These are phyloP conservation scores for Rhinolophus ferrumequinum DNA, from an alignment of 2,113 vertebrate species.

Conservation along the genomic window DNA sequence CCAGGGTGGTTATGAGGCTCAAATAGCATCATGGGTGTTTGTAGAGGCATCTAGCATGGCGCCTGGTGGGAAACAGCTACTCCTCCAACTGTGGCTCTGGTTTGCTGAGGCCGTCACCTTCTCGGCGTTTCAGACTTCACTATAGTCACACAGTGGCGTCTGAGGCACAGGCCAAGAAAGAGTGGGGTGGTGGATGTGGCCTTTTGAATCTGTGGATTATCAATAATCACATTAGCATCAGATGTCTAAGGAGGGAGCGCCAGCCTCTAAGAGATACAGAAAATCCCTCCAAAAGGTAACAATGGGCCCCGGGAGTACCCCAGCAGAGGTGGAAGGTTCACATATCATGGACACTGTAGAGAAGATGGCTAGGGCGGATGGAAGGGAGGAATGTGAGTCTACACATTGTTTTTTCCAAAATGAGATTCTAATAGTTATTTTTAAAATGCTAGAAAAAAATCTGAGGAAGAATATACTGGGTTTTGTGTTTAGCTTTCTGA, in stretches of 20 bases:
- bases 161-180: not conserved
- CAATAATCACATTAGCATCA: not conserved
- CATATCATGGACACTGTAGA: not conserved
- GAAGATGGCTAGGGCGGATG: not conserved
- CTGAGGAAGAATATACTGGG: not conserved
- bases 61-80: not conserved
- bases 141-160: not conserved
- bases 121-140: not conserved
- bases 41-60: not conserved
- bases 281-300: not conserved
- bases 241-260: not conserved
- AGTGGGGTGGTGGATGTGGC: not conserved
- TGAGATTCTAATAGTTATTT: slow-evolving; percentile 2
- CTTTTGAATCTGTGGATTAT: not conserved
- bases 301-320: not conserved
- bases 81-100: not conserved
- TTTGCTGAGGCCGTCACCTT: not conserved
- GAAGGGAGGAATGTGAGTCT: not conserved
- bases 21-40: not conserved
- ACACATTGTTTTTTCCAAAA: not conserved
- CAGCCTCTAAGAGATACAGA: not conserved
- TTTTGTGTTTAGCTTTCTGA: not conserved
- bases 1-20: not conserved
- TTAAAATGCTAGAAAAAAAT: not conserved
- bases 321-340: not conserved